Evolutionary conservation across 2,888 invertebrate species (phyloP).

Genomic region (Mantis religiosa): DNA sequence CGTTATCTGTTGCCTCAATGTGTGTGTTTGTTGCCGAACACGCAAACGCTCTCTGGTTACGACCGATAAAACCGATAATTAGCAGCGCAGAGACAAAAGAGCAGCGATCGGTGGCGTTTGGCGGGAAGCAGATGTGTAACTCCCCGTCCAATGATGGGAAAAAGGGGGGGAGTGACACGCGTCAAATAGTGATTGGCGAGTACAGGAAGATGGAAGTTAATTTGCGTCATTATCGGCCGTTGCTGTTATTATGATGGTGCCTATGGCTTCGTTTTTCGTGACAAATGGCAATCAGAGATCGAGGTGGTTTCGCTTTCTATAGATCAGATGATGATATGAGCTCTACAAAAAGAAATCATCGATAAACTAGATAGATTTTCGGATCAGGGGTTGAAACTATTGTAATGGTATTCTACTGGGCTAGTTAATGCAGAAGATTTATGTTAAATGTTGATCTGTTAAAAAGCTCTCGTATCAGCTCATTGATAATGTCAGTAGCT

Average conservation of each 20-base stretch:
- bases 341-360: not conserved
- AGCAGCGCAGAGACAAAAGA: not conserved
- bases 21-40: not conserved
- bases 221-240: not conserved
- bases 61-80: not conserved
- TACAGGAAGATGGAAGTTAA: not conserved
- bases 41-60: not conserved
- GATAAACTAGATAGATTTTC: no score
- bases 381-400: no score
- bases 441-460: no score
- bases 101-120: not conserved
- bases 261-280: not conserved
- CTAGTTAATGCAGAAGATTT: no score
- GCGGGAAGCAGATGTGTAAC: conserved; percentile 7
- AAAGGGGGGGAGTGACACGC: not conserved
- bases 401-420: no score
- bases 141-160: conserved; percentile 8
- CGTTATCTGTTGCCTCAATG: not conserved
- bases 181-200: not conserved
- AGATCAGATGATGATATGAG: not conserved
- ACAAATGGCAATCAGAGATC: not conserved
- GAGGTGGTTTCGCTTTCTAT: no score
- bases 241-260: not conserved
- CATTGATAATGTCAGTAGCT: no score
- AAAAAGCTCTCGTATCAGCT: no score